Percentiles rank a stretch among this genome's conserved stretches.
Evolutionary conservation across 2,888 invertebrate genomes (phyloP).

Genomic region (Macaria notata): DNA sequence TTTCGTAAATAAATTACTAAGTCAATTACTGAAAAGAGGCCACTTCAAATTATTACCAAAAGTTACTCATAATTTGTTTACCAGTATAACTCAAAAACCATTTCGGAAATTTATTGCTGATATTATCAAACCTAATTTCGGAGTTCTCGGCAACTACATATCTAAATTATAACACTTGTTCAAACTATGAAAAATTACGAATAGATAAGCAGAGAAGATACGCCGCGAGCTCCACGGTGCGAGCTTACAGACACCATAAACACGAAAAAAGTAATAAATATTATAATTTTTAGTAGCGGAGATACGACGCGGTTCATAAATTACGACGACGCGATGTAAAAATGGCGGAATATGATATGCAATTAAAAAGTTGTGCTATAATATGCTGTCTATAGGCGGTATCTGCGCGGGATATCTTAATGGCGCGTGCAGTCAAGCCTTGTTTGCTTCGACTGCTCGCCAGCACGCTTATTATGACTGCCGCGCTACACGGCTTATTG

Average conservation of each 20-base stretch:
- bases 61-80: constrained; percentile 21
- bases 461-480: constrained; percentile 55
- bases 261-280: constrained; percentile 40
- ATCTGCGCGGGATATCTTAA: constrained; percentile 66
- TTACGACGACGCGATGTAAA: constrained; percentile 40
- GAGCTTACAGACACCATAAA: constrained; percentile 32
- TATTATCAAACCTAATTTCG: constrained; percentile 32
- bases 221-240: constrained; percentile 21
- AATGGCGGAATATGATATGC: constrained; percentile 32
- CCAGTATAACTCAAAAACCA: constrained; percentile 22
- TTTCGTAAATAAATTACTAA: no score
- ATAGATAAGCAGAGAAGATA: constrained; percentile 42
- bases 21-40: constrained; percentile 4
- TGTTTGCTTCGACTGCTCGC: constrained; percentile 55
- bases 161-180: constrained; percentile 36
- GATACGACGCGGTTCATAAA: constrained; percentile 32
- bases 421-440: constrained; percentile 64
- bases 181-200: constrained; percentile 37
- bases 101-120: constrained; percentile 30
- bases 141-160: constrained; percentile 23
- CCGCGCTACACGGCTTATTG: constrained; percentile 41
- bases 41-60: constrained; percentile 19
- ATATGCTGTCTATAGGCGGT: constrained; percentile 51
- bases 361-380: constrained; percentile 49
- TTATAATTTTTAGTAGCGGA: constrained; percentile 39